A percentile compares a stretch with the other conserved stretches of the same genome.
Evolutionary conservation across 1,140 invertebrate species (phyloP).

Genomic region (Zaprionus camerounensis): DNA sequence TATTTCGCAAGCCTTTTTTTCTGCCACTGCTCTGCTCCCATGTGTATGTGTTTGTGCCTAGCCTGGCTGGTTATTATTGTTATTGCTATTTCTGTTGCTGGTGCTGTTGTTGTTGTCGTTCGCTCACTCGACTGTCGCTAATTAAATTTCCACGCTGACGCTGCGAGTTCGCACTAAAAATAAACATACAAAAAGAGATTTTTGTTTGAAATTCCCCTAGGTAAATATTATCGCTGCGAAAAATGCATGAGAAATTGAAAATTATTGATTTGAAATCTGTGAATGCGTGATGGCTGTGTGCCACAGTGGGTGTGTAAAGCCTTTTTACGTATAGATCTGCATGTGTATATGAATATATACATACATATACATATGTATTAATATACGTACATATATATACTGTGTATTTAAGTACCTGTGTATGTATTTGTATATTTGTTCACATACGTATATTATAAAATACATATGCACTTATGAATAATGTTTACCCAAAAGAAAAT

Average conservation of each 20-base stretch:
- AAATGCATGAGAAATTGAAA: conserved; percentile 24
- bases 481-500: too few species aligned
- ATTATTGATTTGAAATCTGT: conserved; percentile 14
- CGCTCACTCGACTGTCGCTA: conserved; percentile 70
- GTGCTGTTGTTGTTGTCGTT: conserved; percentile 34
- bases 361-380: not conserved
- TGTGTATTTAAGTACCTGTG: too few species aligned
- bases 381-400: too few species aligned
- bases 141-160: conserved; percentile 79
- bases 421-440: too few species aligned
- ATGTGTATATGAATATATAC: not conserved
- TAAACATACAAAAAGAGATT: conserved; percentile 68
- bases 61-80: conserved; percentile 16
- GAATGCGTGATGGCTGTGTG: not conserved
- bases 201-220: conserved; percentile 44
- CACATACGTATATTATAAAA: too few species aligned
- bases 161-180: conserved; percentile 70
- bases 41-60: not conserved
- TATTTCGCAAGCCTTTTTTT: conserved; percentile 34
- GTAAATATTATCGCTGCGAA: conserved; percentile 38
- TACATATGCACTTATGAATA: too few species aligned
- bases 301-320: not conserved
- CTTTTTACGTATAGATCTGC: not conserved
- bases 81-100: not conserved
- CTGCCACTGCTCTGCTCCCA: not conserved